phyloP scores from a whole-genome alignment of 2,888 invertebrate genomes.

The Acrobasis suavella region DNA sequence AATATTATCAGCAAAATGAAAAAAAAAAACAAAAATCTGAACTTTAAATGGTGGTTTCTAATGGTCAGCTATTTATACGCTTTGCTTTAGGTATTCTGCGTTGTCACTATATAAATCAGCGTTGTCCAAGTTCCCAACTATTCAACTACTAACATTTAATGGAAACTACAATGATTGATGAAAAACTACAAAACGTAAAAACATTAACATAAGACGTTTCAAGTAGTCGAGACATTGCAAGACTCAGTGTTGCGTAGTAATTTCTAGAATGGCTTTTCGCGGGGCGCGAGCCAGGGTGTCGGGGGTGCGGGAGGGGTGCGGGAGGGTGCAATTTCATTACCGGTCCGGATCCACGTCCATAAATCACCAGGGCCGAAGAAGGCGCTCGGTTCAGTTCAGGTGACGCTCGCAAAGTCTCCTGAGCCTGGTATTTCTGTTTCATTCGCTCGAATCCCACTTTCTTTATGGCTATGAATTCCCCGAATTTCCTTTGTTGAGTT shows the following conservation, averaged over 20 bases:
- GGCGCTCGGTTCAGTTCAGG: slow-evolving; percentile 72
- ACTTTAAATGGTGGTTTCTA: too few relatives aligned
- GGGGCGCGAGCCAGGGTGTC: slow-evolving; percentile 26
- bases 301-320: slow-evolving; percentile 54
- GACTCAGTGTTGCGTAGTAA: slow-evolving; percentile 77
- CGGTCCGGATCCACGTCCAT: slow-evolving; percentile 81
- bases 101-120: too few relatives aligned
- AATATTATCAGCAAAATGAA: too few relatives aligned
- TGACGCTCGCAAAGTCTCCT: slow-evolving; percentile 77
- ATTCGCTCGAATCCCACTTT: slow-evolving; percentile 71
- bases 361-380: slow-evolving; percentile 83
- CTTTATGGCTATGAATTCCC: slow-evolving; percentile 75
- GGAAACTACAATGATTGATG: slow-evolving; percentile 48
- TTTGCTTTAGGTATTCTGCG: too few relatives aligned
- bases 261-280: slow-evolving; percentile 77
- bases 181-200: slow-evolving; percentile 48
- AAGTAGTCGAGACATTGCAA: slow-evolving; percentile 57
- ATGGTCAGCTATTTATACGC: too few relatives aligned
- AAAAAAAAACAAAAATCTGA: too few relatives aligned
- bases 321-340: slow-evolving; percentile 83
- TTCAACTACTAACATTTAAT: too few relatives aligned
- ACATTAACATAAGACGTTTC: slow-evolving; percentile 63
- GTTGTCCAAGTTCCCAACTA: too few relatives aligned
- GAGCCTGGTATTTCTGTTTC: slow-evolving; percentile 75
- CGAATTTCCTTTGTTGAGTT: slow-evolving; percentile 56